Evolutionary conservation across 2,113 vertebrate genomes (phyloP), one percentile per base, ranked within the genome.

Genomic region (Zapus hudsonius): DNA sequence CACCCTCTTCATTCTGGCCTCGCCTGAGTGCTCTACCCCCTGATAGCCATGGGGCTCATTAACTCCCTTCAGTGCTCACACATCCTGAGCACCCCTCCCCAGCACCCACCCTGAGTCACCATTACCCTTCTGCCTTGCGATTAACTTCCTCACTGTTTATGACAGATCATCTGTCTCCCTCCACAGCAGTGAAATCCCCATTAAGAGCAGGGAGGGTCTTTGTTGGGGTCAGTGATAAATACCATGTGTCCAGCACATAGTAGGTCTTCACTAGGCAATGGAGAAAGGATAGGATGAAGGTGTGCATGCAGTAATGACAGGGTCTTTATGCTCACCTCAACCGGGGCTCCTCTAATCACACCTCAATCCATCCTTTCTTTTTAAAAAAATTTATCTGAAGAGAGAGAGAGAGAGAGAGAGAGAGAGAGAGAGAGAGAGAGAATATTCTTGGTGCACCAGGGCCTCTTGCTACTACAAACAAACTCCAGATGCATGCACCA

Each of bases 1-100:
- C 22, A 1, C n/a, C 12, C 9, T 20, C 10, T 2, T 1, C 59
- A 63, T 36, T 27, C 17, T 3, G 1, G 33, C 29, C 27, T 12
- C 55, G 12, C 42, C 63, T 22, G 23, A 2, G 20, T 5, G 1
- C 19, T 19, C 57, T 3, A 74, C 4, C 79, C 69, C 16, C 20
- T 12, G 33, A 25, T 6, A 47, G 11, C 52, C 4, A 15, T 20
- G 17, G 19, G 38, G 44, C 16, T 23, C 29, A 29, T n/a, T 33
- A 12, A 4, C 5, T 9, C 19, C 59, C 23, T 23, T 44, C 0
- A 31, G 7, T n/a, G 15, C 22, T 55, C 79, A 17, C 33, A 31
- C 1, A 7, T 42, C 20, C 47, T n/a, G 69, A 70, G 31, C 25
- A 52, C 27, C 64, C 38, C 23, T 15, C 7, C 33, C 33, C 42